Evolutionary conservation across 1,140 invertebrate species (phyloP).

Genomic region (Cherax destructor): DNA sequence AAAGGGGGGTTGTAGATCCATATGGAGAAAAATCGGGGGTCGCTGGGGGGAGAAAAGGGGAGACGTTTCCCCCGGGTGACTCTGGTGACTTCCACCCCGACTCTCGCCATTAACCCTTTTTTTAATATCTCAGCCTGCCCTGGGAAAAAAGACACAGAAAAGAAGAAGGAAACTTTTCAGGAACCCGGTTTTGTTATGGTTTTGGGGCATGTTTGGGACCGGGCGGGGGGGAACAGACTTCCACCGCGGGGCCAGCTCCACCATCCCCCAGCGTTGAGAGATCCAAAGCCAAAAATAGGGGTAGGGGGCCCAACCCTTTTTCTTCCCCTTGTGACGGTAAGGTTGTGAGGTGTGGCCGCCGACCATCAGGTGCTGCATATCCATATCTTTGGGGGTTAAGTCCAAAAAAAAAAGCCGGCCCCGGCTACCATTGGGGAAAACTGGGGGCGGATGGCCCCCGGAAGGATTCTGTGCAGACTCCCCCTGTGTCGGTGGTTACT

Average conservation of each 20-base stretch:
- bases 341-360: constrained; percentile 75
- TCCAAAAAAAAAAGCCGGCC: constrained; percentile 93
- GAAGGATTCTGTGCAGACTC: constrained; percentile 90
- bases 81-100: constrained; percentile 90
- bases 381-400: constrained; percentile 91
- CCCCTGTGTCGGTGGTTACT: constrained; percentile 81
- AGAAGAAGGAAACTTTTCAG: constrained; percentile 72
- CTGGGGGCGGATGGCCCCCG: constrained; percentile 95
- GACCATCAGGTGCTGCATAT: constrained; percentile 94
- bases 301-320: constrained; percentile 82
- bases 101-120: constrained; percentile 91
- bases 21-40: constrained; percentile 91
- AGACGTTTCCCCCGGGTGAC: constrained; percentile 85
- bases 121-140: constrained; percentile 84
- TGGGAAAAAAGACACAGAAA: constrained; percentile 87
- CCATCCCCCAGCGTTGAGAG: constrained; percentile 97
- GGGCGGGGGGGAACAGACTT: constrained; percentile 25
- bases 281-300: constrained; percentile 94
- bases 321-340: constrained; percentile 85
- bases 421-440: constrained; percentile 97
- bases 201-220: constrained; percentile 26
- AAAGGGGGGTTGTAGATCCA: constrained; percentile 99
- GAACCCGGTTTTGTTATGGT: constrained; percentile 51
- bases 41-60: constrained; percentile 89
- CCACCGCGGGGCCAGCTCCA: constrained; percentile 82